Conservation (phyloP, 2,888 invertebrate species). For the Orchestes rusci region DNA sequence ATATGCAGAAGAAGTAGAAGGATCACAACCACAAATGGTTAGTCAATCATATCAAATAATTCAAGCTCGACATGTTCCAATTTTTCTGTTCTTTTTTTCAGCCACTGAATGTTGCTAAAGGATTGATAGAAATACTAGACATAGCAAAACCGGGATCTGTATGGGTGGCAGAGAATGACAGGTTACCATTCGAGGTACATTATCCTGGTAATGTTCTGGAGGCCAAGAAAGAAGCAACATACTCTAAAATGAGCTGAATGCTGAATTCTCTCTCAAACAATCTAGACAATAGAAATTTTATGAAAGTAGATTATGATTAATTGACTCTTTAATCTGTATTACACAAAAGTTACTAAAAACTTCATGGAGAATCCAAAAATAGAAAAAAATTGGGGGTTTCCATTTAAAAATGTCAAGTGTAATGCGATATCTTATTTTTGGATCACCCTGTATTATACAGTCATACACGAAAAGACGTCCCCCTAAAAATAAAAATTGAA, state of each 20-base stretch:
- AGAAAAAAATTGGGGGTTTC: too few relatives aligned
- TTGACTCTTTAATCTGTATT: too few relatives aligned
- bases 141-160: conserved; percentile 32
- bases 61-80: background rate
- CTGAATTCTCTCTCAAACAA: too few relatives aligned
- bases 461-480: too few relatives aligned
- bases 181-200: conserved; percentile 30
- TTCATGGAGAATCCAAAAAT: too few relatives aligned
- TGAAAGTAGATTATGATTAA: too few relatives aligned
- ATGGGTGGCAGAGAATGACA: conserved; percentile 33
- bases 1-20: conserved; percentile 34
- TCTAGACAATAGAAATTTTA: too few relatives aligned
- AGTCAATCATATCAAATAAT: conserved; percentile 2
- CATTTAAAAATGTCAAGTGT: too few relatives aligned
- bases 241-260: conserved; percentile 7
- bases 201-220: conserved; percentile 28
- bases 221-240: conserved; percentile 13
- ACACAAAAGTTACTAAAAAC: too few relatives aligned
- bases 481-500: too few relatives aligned
- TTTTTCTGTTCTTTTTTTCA: background rate
- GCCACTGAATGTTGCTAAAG: conserved; percentile 30
- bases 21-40: conserved; percentile 28
- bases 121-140: conserved; percentile 28
- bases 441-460: too few relatives aligned
- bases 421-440: too few relatives aligned